Evolutionary conservation across 2,113 vertebrate genomes (phyloP).

Genomic region (Heptranchias perlo): DNA sequence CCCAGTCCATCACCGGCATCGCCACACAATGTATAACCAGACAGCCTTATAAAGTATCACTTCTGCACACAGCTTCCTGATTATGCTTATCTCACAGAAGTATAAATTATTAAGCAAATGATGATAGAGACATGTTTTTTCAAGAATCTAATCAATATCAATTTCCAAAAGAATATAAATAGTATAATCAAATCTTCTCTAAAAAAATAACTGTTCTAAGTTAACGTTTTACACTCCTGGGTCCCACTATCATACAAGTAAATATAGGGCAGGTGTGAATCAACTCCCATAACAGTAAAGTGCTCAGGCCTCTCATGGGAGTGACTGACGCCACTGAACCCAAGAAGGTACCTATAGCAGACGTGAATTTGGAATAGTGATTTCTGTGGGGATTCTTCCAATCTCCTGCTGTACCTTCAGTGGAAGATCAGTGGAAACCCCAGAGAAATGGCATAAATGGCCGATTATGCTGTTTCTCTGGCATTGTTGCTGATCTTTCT

Average conservation of each 20-base stretch:
- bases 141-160: neutral
- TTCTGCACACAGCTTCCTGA: neutral
- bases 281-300: neutral
- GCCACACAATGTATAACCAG: neutral
- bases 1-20: too few relatives aligned
- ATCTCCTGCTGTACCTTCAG: neutral
- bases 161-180: neutral
- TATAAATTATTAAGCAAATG: neutral
- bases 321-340: too few relatives aligned
- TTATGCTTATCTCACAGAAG: neutral
- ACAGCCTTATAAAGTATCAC: neutral
- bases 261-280: too few relatives aligned
- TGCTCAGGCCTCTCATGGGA: too few relatives aligned
- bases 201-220: neutral
- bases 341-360: neutral
- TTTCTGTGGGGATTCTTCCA: neutral
- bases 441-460: neutral
- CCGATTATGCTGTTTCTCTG: too few relatives aligned
- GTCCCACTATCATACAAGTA: neutral
- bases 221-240: too few relatives aligned
- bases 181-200: neutral
- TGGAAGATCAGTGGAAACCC: neutral
- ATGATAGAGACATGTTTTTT: neutral
- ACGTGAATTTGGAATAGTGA: neutral
- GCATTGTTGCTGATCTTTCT: too few relatives aligned